Conservation (phyloP, 2,888 invertebrate species). For the Trissonchulus latispiculum region DNA sequence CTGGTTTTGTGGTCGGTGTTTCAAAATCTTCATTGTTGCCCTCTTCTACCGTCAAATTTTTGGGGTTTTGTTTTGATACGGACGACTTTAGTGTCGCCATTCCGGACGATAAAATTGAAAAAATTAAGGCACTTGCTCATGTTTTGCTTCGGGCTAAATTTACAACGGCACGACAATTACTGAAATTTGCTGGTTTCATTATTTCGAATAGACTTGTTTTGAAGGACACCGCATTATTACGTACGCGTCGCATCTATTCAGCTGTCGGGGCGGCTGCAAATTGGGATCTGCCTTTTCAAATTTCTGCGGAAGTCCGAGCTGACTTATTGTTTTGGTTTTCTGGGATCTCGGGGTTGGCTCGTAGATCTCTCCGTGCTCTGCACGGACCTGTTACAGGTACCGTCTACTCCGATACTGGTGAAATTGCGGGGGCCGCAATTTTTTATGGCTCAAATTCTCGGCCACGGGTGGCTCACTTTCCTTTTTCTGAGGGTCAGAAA, state of each 20-base stretch:
- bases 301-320: background rate
- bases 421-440: conserved; percentile 5
- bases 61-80: background rate
- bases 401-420: background rate
- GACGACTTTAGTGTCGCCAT: background rate
- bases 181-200: background rate
- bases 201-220: background rate
- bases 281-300: background rate
- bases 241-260: background rate
- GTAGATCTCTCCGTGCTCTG: too few species aligned
- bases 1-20: background rate
- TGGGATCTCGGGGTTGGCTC: background rate
- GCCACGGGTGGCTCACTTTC: background rate
- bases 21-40: background rate
- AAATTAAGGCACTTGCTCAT: background rate
- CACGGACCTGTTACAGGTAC: too few species aligned
- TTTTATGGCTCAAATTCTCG: too few species aligned
- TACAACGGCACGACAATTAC: background rate
- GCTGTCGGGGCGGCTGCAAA: background rate
- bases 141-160: background rate
- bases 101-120: background rate
- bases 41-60: background rate
- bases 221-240: background rate
- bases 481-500: conserved; percentile 9
- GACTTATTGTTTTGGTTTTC: conserved; percentile 3